A percentile compares a stretch with the other conserved stretches of the same genome.
These are phyloP conservation scores for Limanda limanda DNA, from an alignment of 2,113 vertebrate genomes.

Conservation along the genomic window DNA sequence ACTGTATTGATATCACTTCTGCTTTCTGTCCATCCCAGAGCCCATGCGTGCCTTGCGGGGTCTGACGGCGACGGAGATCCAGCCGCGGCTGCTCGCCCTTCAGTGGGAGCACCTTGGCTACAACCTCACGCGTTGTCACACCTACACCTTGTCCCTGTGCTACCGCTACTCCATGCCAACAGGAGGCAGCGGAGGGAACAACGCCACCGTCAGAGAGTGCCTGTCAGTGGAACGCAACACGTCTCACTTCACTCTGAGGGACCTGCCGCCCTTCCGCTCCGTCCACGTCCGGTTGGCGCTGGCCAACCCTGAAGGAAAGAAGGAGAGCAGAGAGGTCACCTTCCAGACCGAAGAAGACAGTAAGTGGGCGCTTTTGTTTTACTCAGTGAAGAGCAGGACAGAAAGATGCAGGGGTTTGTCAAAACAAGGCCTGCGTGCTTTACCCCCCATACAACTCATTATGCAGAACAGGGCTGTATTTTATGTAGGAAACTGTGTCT, in stretches of 20 bases:
- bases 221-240: constrained; percentile 87
- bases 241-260: constrained; percentile 89
- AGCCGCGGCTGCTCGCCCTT: constrained; percentile 90
- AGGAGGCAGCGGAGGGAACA: constrained; percentile 83
- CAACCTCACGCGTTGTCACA: constrained; percentile 96
- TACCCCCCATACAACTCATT: constrained; percentile 3
- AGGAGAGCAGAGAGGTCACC: constrained; percentile 92
- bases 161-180: constrained; percentile 87
- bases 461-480: constrained; percentile 5
- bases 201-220: constrained; percentile 91
- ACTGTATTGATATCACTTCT: background rate
- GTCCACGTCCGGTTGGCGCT: constrained; percentile 89
- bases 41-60: constrained; percentile 94
- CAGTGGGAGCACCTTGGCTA: constrained; percentile 97
- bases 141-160: constrained; percentile 90
- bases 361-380: constrained; percentile 73
- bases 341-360: constrained; percentile 97
- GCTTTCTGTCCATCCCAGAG: constrained; percentile 75
- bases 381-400: background rate
- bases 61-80: constrained; percentile 90
- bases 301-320: constrained; percentile 92
- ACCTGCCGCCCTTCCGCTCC: constrained; percentile 90
- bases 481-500: constrained; percentile 15
- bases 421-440: no score
- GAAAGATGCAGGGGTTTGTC: background rate